Conservation (phyloP, 2,797 vertebrate species). For the Sebastes nivosus region DNA sequence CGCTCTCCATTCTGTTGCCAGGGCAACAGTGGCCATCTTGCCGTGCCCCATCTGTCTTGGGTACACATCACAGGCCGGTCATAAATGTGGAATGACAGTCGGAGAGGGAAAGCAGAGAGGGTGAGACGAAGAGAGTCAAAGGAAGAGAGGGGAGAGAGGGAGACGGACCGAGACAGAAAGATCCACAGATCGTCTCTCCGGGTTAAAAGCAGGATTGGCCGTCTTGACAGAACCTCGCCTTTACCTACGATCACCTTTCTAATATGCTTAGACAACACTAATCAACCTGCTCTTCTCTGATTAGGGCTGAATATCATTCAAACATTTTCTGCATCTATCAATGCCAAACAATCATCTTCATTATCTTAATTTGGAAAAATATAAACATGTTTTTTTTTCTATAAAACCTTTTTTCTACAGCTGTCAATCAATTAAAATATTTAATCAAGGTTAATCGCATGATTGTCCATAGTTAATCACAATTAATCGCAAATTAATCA, state of each 20-base stretch:
- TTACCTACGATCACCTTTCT: background rate
- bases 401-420: background rate
- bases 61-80: constrained; percentile 75
- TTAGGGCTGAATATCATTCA: background rate
- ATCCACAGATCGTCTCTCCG: background rate
- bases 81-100: constrained; percentile 76
- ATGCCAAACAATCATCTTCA: background rate
- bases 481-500: no score
- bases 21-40: constrained; percentile 80
- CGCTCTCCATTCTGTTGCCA: constrained; percentile 69
- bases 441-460: no score
- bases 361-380: background rate
- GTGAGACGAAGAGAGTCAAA: background rate
- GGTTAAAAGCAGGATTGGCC: background rate
- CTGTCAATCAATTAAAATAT: no score
- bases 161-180: background rate
- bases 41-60: constrained; percentile 71
- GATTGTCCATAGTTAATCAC: no score
- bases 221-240: background rate
- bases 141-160: background rate
- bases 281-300: background rate
- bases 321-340: background rate
- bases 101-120: constrained; percentile 19
- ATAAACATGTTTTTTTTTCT: background rate
- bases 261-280: background rate